These are phyloP conservation scores for Eumerus sabulonum DNA, from an alignment of 2,888 invertebrate genomes.

Conservation along the genomic window DNA sequence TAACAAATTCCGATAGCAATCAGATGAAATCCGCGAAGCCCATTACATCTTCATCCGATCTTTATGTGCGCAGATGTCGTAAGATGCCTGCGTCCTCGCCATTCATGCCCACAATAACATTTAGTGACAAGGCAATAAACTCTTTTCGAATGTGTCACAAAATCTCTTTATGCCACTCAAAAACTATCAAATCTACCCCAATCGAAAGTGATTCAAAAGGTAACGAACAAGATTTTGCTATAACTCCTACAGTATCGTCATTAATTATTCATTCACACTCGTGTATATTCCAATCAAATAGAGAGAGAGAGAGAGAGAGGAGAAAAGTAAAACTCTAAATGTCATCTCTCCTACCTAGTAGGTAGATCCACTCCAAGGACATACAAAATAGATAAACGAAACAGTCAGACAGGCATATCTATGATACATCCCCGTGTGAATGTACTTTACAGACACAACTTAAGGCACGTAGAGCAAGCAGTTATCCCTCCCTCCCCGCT, in stretches of 20 bases:
- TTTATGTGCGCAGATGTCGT: background rate
- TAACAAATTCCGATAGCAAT: background rate
- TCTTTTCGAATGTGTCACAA: slow-evolving; percentile 57
- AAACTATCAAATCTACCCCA: slow-evolving; percentile 54
- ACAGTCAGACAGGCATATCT: no score
- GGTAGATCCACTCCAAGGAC: slow-evolving; percentile 4
- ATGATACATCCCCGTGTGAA: background rate
- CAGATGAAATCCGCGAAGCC: background rate
- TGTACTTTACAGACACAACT: no score
- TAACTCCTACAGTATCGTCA: slow-evolving; percentile 11
- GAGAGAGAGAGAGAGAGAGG: background rate
- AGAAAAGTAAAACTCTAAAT: slow-evolving; percentile 29
- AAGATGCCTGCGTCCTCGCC: no score
- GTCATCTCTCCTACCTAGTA: slow-evolving; percentile 52
- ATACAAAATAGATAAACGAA: no score
- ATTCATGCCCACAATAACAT: slow-evolving; percentile 36
- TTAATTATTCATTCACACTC: slow-evolving; percentile 65
- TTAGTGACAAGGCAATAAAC: slow-evolving; percentile 52
- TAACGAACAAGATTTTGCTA: slow-evolving; percentile 13
- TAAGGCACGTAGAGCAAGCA: slow-evolving; percentile 14
- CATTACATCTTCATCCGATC: slow-evolving; percentile 9
- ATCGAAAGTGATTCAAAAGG: slow-evolving; percentile 55
- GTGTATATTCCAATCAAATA: slow-evolving; percentile 64
- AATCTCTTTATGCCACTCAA: slow-evolving; percentile 57
- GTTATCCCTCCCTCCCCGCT: no score